Percentiles rank a stretch among this genome's conserved stretches.
These are phyloP conservation scores for Ctenodactylus gundi DNA, from an alignment of 2,113 vertebrate genomes.

Conservation along the genomic window DNA sequence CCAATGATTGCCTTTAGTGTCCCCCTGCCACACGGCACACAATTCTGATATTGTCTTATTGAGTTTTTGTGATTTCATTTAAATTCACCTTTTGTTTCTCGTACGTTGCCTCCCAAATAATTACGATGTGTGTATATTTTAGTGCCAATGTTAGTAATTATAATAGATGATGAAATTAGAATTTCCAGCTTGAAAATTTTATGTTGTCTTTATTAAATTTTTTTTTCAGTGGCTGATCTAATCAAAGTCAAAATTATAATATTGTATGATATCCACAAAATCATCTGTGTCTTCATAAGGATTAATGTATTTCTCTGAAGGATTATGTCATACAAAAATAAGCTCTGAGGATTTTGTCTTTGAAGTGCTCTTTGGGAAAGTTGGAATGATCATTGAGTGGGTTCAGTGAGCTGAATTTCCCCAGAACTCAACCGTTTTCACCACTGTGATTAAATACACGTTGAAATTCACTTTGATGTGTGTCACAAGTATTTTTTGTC, in stretches of 20 bases:
- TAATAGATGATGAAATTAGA: constrained; percentile 42
- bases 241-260: constrained; percentile 32
- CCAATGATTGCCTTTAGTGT: background rate
- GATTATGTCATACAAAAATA: background rate
- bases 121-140: background rate
- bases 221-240: background rate
- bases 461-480: background rate
- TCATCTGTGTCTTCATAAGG: background rate
- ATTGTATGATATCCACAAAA: background rate
- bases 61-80: constrained; percentile 14
- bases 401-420: background rate
- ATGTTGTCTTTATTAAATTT: constrained; percentile 27
- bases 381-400: background rate
- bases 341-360: background rate
- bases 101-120: background rate
- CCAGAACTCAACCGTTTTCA: background rate
- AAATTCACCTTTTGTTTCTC: background rate
- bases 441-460: background rate
- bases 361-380: background rate
- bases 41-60: background rate
- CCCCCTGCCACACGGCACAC: background rate
- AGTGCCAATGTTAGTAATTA: background rate
- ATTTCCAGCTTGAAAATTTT: constrained; percentile 40
- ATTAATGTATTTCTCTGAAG: background rate
- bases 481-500: background rate